Evolutionary conservation across 2,113 vertebrate genomes (phyloP), one percentile per base, ranked within the genome.

Genomic region (Sminthopsis crassicaudata): DNA sequence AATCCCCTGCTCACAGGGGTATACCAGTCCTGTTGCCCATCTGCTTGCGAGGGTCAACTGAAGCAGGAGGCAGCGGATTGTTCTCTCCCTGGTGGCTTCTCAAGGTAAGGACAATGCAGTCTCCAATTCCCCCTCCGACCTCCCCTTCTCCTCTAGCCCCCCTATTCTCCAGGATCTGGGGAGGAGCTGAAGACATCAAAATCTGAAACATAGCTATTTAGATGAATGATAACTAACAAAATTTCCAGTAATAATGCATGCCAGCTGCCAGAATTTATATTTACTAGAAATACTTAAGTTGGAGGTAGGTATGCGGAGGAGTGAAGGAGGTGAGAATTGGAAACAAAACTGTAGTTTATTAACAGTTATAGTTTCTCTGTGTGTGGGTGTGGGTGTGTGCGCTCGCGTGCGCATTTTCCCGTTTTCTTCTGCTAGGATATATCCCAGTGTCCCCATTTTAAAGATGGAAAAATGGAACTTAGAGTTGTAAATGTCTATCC

Each of bases 1-100:
- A 99, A 98, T 99, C 99, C 98, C 97, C 97, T 67, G 97, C 98
- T 98, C 98, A 97, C 98, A 98, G 98, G 98, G 98, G 98, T 96
- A 98, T 96, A 96, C 97, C 93, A 94, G 97, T 96, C 98, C 98
- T 98, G 98, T 98, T 98, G 97, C 98, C 99, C 99, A 99, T 99
- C 99, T 99, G 99, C 98, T 97, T 97, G 98, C 16, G 96, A 97
- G 98, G 98, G 98, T 98, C 98, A 97, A 97, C 96, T 60, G 97
- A 98, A 97, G 98, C 98, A 97, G 98, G 97, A 98, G 97, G 98
- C 95, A 91, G 97, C 96, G 96, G 98, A 93, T 48, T 19, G 94
- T 97, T 96, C 97, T 51, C 97, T 98, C 98, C 98, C 98, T 92
- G 93, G 98, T 84, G 98, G 98, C 94, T 97, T 97, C 97, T 97